phyloP scores from a whole-genome alignment of 1,140 invertebrate species.

The Pseudoatta argentina region DNA sequence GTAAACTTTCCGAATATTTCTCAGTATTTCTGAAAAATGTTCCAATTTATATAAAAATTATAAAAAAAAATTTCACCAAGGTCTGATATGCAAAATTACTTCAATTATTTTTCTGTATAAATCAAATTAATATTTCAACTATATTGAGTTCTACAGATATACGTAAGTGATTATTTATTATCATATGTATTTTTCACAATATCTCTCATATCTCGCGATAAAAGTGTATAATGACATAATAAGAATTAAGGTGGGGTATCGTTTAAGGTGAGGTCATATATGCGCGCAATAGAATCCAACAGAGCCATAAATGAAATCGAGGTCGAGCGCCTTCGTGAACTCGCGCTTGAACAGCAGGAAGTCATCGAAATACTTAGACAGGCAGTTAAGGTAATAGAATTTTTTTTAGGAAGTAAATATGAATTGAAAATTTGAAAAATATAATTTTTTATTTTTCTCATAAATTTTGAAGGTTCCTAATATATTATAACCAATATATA shows the following conservation, averaged over 20 bases:
- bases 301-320: conserved; percentile 75
- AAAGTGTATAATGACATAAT: neutral
- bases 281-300: conserved; percentile 78
- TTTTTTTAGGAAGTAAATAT: neutral
- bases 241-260: conserved; percentile 30
- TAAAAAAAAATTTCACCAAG: no score
- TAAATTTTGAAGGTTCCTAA: neutral
- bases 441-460: neutral
- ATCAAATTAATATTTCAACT: neutral
- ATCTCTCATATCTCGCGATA: neutral
- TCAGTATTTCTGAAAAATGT: no score
- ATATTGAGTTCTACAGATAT: neutral
- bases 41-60: no score
- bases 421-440: conserved; percentile 2
- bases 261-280: conserved; percentile 77
- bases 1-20: no score
- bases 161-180: neutral
- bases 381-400: conserved; percentile 81
- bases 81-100: neutral
- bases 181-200: neutral
- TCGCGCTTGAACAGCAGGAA: conserved; percentile 83
- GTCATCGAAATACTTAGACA: conserved; percentile 83
- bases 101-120: neutral
- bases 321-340: conserved; percentile 82
- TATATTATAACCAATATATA: neutral